Percentiles rank a stretch among this genome's conserved stretches.
Evolutionary conservation across 2,797 vertebrate species (phyloP).

Genomic region (Sorex maritimensis): DNA sequence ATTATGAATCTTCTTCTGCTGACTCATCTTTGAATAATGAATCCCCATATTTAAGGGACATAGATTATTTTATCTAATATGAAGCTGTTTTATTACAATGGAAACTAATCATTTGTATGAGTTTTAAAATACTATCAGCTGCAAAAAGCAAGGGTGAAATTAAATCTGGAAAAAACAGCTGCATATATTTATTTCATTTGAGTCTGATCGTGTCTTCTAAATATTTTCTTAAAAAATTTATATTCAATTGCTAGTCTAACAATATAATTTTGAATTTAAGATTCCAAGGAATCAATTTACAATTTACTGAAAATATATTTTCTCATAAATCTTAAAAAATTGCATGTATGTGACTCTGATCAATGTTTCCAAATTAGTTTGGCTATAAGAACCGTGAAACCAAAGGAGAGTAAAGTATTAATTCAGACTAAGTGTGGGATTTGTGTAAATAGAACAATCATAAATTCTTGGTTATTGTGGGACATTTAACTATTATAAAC

Average conservation of each 20-base stretch:
- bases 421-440: neutral
- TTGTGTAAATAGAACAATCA: neutral
- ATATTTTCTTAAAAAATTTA: neutral
- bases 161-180: neutral
- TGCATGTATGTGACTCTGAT: neutral
- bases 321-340: neutral
- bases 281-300: neutral
- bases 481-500: neutral
- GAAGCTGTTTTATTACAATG: conserved; percentile 23
- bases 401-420: neutral
- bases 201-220: neutral
- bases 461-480: conserved; percentile 6
- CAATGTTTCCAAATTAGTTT: conserved; percentile 2
- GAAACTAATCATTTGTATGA: conserved; percentile 5
- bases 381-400: neutral
- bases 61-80: neutral
- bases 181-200: neutral
- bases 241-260: neutral
- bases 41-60: neutral
- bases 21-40: neutral
- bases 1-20: neutral
- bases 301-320: neutral
- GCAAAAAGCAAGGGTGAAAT: neutral
- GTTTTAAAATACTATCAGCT: conserved; percentile 49
- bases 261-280: neutral